Evolutionary conservation across 2,797 vertebrate species (phyloP), one percentile per base, ranked within the genome.

Genomic region (Monodelphis domestica): DNA sequence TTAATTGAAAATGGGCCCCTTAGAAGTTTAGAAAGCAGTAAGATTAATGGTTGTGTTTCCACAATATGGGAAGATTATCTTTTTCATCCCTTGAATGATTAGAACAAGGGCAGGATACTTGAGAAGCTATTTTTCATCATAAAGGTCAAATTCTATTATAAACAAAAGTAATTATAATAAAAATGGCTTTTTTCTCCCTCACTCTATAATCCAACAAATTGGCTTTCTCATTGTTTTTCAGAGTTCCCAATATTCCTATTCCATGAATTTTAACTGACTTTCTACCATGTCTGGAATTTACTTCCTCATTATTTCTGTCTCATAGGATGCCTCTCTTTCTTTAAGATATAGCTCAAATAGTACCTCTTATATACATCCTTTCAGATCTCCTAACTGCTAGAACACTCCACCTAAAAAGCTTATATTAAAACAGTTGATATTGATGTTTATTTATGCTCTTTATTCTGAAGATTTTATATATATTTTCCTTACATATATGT

Each of bases 121-220:
- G 14, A 95, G 28, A 3, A 84, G n/a, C 17, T 94, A 91, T 92
- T 95, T 96, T 84, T 94, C 84, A 93, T 91, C 45, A 54, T 52
- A 53, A 14, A 84, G 54, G 24, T 92, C 87, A 90, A 95, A 93
- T 89, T 10, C 26, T 54, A 59, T 54, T 92, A 95, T 9, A 57
- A 45, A 91, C 78, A 63, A 78, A 89, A 90, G 29, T 26, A 53
- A 57, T 54, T 89, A 50, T 7, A 91, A 92, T 30, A 89, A 88
- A 93, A 90, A 93, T 87, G 28, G 92, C 54, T 92, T 57, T 11
- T 57, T 17, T 30, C 56, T 30, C 56, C 55, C 28, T 57, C 9
- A 29, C 2, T 57, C 56, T 30, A 57, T 30, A 57, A 57, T 30
- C 28, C 29, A 30, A 57, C 3, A 57, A 57, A 30, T 11, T 57